A percentile compares a stretch with the other conserved stretches of the same genome.
Conservation (phyloP, 2,888 invertebrate genomes). For the Herminia tarsipennalis region DNA sequence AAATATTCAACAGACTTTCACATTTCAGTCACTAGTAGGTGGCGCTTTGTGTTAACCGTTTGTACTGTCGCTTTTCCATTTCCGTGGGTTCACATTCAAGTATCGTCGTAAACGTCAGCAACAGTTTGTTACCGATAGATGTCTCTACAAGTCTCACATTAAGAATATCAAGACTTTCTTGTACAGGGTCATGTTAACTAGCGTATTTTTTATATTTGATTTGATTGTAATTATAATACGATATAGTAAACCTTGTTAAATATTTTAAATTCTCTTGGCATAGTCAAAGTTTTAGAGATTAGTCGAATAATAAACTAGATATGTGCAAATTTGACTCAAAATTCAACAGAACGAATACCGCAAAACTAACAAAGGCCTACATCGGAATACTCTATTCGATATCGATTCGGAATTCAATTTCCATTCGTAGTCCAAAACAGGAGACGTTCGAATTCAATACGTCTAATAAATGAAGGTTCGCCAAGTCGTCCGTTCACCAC, state of each 20-base stretch:
- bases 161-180: no score
- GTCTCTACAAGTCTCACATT: conserved; percentile 30
- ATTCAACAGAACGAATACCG: conserved; percentile 21
- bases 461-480: conserved; percentile 49
- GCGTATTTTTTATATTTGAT: background rate
- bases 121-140: conserved; percentile 17
- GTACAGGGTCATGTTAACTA: no score
- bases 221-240: background rate
- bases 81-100: background rate
- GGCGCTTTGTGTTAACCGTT: background rate
- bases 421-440: conserved; percentile 33
- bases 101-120: background rate
- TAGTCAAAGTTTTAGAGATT: no score
- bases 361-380: conserved; percentile 21
- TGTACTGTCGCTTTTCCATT: background rate
- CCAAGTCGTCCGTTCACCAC: conserved; percentile 61
- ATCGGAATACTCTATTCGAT: conserved; percentile 38
- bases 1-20: background rate
- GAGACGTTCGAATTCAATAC: conserved; percentile 64
- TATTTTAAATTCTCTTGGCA: no score
- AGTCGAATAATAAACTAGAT: no score
- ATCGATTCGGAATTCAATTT: conserved; percentile 52
- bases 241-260: no score
- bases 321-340: no score
- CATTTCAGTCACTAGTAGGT: background rate